phyloP scores from a whole-genome alignment of 2,888 invertebrate genomes.

The Perizoma flavofasciatum region DNA sequence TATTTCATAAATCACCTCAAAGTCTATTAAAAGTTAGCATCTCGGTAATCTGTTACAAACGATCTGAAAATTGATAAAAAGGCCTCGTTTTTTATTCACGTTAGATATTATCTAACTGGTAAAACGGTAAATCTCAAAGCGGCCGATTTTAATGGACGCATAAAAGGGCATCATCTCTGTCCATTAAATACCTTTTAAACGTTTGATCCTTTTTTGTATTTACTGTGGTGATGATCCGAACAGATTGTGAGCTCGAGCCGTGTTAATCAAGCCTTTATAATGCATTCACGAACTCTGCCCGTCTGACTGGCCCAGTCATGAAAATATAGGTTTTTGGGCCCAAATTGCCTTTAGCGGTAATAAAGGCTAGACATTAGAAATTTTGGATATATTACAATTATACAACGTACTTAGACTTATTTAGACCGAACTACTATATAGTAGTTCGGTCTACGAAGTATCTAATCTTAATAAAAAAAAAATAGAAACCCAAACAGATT shows the following conservation, averaged over 20 bases:
- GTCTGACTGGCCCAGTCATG: slow-evolving; percentile 37
- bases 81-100: slow-evolving; percentile 64
- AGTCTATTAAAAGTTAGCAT: slow-evolving; percentile 30
- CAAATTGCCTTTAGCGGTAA: background rate
- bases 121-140: slow-evolving; percentile 76
- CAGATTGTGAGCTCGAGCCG: slow-evolving; percentile 63
- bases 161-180: slow-evolving; percentile 80
- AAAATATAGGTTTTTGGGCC: slow-evolving; percentile 7
- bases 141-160: slow-evolving; percentile 77
- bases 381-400: too few relatives aligned
- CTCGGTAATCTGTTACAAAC: slow-evolving; percentile 65
- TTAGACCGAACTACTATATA: too few relatives aligned
- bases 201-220: slow-evolving; percentile 82
- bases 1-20: slow-evolving; percentile 32
- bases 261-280: slow-evolving; percentile 69
- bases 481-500: slow-evolving; percentile 21
- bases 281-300: slow-evolving; percentile 36
- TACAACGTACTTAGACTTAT: too few relatives aligned
- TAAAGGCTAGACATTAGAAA: too few relatives aligned
- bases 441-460: too few relatives aligned
- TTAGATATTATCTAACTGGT: slow-evolving; percentile 58
- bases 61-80: slow-evolving; percentile 69
- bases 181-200: slow-evolving; percentile 83
- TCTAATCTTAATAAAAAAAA: slow-evolving; percentile 1
- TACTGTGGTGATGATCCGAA: slow-evolving; percentile 72